Evolutionary conservation across 2,888 invertebrate species (phyloP).

Genomic region (Pterostichus madidus): DNA sequence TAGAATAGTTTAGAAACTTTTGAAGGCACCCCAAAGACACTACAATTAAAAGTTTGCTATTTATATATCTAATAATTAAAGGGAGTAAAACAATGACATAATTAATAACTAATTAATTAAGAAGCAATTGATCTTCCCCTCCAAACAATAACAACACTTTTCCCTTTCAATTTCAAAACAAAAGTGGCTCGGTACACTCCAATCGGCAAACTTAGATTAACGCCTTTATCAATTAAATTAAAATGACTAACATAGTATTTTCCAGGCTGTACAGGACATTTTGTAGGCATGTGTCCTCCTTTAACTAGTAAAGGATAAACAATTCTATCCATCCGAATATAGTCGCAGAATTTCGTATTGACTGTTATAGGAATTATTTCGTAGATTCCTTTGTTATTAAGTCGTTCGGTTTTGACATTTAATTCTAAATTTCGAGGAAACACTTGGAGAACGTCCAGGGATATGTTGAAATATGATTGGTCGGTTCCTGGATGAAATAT

Average conservation of each 20-base stretch:
- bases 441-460: not conserved
- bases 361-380: not conserved
- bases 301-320: constrained; percentile 41
- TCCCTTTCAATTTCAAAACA: not conserved
- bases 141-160: not conserved
- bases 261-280: constrained; percentile 1
- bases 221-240: not conserved
- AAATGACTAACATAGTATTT: constrained; percentile 16
- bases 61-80: no score
- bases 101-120: not conserved
- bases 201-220: not conserved
- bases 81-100: no score
- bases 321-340: constrained; percentile 23
- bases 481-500: constrained; percentile 7
- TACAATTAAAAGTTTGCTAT: no score
- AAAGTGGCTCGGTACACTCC: not conserved
- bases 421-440: not conserved
- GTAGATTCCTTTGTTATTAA: not conserved
- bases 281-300: constrained; percentile 17
- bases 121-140: not conserved
- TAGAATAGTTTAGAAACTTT: no score
- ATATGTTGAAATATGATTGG: not conserved
- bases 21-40: no score
- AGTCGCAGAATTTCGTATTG: constrained; percentile 22
- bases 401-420: constrained; percentile 4